Base-by-base conservation (phyloP, 2,797 vertebrate species). In the Lepilemur ruficaudatus region DNA sequence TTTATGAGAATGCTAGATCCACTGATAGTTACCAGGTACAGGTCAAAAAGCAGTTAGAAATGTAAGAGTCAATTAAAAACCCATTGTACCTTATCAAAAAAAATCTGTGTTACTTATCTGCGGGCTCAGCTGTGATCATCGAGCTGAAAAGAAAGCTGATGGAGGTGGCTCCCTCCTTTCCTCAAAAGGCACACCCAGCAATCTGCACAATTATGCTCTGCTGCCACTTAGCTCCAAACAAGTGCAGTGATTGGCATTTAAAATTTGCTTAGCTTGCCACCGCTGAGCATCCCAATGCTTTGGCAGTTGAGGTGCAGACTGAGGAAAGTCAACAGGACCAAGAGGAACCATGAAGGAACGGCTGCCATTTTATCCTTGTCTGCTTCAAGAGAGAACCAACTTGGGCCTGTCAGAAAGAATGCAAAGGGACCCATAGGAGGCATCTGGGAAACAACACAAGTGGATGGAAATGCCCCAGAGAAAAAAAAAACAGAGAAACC, bases 1-100 rank as follows among this genome's bases (percentile, higher is more conserved):
- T 86, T 91, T 93, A 91, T 35, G 46, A 76, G 91, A 94, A 93
- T 35, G 59, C n/a, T 75, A 90, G 72, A 72, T 59, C 67, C 50
- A 63, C 61, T 61, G 79, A 78, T 12, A 75, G 50, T 67, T 88
- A 82, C 82, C 78, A 84, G 67, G 55, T 84, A 90, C 1, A 30
- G 63, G 91, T 92, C 79, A 78, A 93, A 96, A 94, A 89, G 75
- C 85, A 95, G 95, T 87, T 95, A 85, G 85, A 94, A 93, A 96
- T 18, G 6, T 75, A 57, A 92, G 46, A 89, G 78, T 83, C 94
- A 79, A 91, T 97, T 97, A 96, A 97, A 97, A 96, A 69, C 38
- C 78, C 92, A 91, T 67, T 76, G 82, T 83, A 89, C 78, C 89
- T 96, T 86, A 89, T 96, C 85, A 86, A 90, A 93, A 91, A 91